These are phyloP conservation scores for Chaetoderma sp. DNA, from an alignment of 2,888 invertebrate genomes.

Conservation along the genomic window DNA sequence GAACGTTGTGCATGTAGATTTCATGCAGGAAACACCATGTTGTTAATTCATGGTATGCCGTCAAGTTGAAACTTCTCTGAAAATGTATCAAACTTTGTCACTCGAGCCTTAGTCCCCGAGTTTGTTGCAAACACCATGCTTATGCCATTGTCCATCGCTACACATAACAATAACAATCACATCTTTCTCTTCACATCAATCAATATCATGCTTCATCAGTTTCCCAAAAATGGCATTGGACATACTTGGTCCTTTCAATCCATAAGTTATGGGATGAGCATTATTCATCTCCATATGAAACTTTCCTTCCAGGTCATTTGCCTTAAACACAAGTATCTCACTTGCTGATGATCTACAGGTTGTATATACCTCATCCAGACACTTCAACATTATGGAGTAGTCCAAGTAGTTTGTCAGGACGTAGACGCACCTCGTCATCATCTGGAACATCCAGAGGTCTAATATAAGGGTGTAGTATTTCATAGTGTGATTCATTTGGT, in stretches of 20 bases:
- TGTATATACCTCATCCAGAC: neutral
- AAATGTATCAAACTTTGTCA: too few relatives aligned
- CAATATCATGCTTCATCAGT: neutral
- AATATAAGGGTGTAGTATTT: too few relatives aligned
- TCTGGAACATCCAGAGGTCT: too few relatives aligned
- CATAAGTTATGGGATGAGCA: slow-evolving; percentile 8
- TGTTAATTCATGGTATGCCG: too few relatives aligned
- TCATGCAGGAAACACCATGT: too few relatives aligned
- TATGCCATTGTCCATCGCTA: slow-evolving; percentile 17
- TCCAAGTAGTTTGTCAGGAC: too few relatives aligned
- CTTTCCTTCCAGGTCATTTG: neutral
- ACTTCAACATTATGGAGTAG: too few relatives aligned
- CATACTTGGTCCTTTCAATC: slow-evolving; percentile 18
- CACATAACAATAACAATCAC: slow-evolving; percentile 1
- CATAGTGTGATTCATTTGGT: neutral
- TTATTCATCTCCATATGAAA: neutral
- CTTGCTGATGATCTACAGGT: neutral
- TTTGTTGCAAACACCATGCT: neutral
- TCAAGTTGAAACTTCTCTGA: too few relatives aligned
- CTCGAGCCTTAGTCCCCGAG: too few relatives aligned
- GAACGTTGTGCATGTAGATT: too few relatives aligned
- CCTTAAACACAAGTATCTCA: neutral
- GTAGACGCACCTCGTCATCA: too few relatives aligned
- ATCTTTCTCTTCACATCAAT: neutral
- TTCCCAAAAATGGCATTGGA: neutral